These are phyloP conservation scores for Dicrurus megarhynchus DNA, from an alignment of 2,113 vertebrate species.

Conservation along the genomic window DNA sequence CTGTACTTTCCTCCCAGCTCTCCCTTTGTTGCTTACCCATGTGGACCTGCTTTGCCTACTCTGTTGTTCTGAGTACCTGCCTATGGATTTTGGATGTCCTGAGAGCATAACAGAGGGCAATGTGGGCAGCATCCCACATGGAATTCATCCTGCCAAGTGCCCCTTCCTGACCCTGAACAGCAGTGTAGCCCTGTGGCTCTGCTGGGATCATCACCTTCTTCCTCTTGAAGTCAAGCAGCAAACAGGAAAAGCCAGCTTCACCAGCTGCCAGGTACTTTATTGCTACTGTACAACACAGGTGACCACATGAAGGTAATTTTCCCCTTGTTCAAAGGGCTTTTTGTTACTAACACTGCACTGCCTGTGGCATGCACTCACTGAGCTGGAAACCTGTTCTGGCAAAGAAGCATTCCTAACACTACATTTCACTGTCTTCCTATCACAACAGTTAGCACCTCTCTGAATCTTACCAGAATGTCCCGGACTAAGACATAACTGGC, in stretches of 20 bases:
- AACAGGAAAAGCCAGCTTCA: not conserved
- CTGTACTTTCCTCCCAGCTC: not conserved
- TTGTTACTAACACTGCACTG: not conserved
- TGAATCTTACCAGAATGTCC: not conserved
- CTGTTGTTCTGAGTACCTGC: not conserved
- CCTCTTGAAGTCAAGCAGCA: not conserved
- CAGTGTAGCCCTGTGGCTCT: not conserved
- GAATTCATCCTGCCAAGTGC: not conserved
- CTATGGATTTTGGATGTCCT: not conserved
- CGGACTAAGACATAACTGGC: not conserved
- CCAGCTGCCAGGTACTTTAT: not conserved
- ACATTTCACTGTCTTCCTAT: not conserved
- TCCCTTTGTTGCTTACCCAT: not conserved
- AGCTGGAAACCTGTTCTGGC: not conserved
- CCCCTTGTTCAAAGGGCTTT: not conserved
- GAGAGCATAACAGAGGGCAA: accelerated
- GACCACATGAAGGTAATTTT: not conserved
- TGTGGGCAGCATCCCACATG: not conserved
- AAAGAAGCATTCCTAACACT: not conserved
- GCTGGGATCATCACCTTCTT: not conserved
- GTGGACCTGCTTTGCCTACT: not conserved
- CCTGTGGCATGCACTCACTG: not conserved
- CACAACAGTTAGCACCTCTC: not conserved
- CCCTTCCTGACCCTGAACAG: not conserved
- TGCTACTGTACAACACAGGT: not conserved